These are phyloP conservation scores for Diadromus collaris DNA, from an alignment of 2,888 invertebrate genomes.

Conservation along the genomic window DNA sequence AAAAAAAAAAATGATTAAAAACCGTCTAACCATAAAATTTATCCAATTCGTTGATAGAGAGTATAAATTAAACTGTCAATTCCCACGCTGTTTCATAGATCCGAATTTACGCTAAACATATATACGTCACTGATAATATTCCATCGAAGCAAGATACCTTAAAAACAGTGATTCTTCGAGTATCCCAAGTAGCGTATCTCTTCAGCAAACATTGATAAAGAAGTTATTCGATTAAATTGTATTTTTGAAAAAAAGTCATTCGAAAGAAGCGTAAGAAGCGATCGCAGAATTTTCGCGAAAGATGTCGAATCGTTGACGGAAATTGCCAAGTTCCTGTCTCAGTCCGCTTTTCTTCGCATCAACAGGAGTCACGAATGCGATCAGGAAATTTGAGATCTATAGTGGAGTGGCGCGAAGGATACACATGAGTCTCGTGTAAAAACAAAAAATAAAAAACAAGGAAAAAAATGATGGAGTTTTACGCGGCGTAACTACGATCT, in stretches of 20 bases:
- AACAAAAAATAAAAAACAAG: slow-evolving; percentile 22
- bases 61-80: background rate
- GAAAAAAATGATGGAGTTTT: slow-evolving; percentile 35
- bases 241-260: slow-evolving; percentile 16
- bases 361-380: slow-evolving; percentile 49
- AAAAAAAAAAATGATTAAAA: too few relatives aligned
- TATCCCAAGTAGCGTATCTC: background rate
- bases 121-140: background rate
- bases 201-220: background rate
- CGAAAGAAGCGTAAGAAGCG: slow-evolving; percentile 23
- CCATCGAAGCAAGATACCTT: background rate
- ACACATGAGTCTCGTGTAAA: slow-evolving; percentile 19
- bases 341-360: slow-evolving; percentile 39
- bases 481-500: slow-evolving; percentile 61
- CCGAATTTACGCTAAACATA: background rate
- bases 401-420: slow-evolving; percentile 47
- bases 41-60: background rate
- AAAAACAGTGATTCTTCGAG: background rate
- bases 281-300: background rate
- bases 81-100: background rate
- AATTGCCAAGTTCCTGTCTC: slow-evolving; percentile 37
- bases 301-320: slow-evolving; percentile 45
- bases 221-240: slow-evolving; percentile 12
- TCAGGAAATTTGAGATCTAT: slow-evolving; percentile 55
- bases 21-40: too few relatives aligned